A percentile compares a stretch with the other conserved stretches of the same genome.
These are phyloP conservation scores for Melanotaenia nigrans DNA, from an alignment of 2,797 vertebrate species.

Conservation along the genomic window DNA sequence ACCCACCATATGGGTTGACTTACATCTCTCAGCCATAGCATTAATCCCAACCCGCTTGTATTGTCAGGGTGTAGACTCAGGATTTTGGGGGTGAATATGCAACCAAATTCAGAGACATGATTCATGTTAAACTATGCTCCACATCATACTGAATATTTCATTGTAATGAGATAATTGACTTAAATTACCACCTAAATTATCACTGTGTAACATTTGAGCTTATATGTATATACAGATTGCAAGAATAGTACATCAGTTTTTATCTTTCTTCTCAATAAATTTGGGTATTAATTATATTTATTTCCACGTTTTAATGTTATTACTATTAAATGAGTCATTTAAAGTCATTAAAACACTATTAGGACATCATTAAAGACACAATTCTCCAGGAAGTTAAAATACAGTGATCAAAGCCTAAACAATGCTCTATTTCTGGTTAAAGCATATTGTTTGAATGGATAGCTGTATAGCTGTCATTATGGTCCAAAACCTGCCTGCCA, in stretches of 20 bases:
- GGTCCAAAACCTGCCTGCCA: conserved; percentile 42
- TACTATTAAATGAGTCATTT: background rate
- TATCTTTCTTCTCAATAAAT: background rate
- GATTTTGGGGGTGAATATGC: background rate
- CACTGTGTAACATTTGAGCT: background rate
- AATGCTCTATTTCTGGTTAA: background rate
- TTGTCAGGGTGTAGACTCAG: background rate
- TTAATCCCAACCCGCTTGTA: background rate
- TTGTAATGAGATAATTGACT: background rate
- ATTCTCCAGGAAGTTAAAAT: background rate
- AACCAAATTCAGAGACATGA: background rate
- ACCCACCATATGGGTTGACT: conserved; percentile 1
- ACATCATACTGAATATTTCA: background rate
- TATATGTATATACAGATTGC: background rate
- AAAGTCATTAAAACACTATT: background rate
- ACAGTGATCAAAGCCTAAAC: background rate
- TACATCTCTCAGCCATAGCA: background rate
- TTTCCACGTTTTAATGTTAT: background rate
- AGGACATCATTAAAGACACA: background rate
- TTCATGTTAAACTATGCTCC: too few relatives aligned
- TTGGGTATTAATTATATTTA: background rate
- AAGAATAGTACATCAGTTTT: background rate
- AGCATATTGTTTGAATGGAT: background rate
- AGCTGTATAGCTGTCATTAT: conserved; percentile 12
- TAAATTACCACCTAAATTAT: too few relatives aligned